Evolutionary conservation across 1,140 invertebrate genomes (phyloP), one percentile per base, ranked within the genome.

Genomic region (Drosophila arizonae): DNA sequence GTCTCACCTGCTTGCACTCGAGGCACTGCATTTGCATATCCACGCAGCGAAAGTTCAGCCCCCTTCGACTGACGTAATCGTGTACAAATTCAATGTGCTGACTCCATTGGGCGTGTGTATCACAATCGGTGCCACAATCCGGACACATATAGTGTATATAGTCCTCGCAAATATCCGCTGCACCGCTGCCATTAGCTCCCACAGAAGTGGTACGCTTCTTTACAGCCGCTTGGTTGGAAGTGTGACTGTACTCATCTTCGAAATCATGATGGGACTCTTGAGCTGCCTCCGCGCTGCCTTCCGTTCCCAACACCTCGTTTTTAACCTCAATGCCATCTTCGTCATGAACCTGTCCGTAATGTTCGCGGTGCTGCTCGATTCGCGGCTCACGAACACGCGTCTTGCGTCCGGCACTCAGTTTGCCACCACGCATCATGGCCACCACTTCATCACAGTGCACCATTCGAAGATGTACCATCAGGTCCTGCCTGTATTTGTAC

Each of bases 401-500:
- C 17, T 88, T 88, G 1, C 79, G 76, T 2, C 85, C 85, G 0
- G 73, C 79, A 9, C 61, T 63, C 24, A 51, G 41, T 41, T 84
- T 79, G 10, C 80, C 71, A 4, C 71, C 79, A 6, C 80, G 77
- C 84, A 88, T 88, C 73, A 91, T 76, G 48, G 68, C 68, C 17
- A 91, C 60, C 9, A 91, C 75, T 33, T 91, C 90, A 9, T 90
- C 82, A 36, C 80, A 79, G 62, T 91, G 90, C 0, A 75, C 75
- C 76, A 91, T 82, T 2, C 90, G 77, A 24, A 91, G 57, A 60
- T 91, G 90, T n/a, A 91, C 90, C 84, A 91, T 91, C n/a, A 91
- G 75, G 58, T 91, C 90, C 70, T 91, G 90, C 21, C 90, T 80
- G 55, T 91, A 91, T 72, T 91, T 91, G 76, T 91, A 91, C 64